Conservation (phyloP, 2,888 invertebrate genomes). For the Calephelis perditalis region DNA sequence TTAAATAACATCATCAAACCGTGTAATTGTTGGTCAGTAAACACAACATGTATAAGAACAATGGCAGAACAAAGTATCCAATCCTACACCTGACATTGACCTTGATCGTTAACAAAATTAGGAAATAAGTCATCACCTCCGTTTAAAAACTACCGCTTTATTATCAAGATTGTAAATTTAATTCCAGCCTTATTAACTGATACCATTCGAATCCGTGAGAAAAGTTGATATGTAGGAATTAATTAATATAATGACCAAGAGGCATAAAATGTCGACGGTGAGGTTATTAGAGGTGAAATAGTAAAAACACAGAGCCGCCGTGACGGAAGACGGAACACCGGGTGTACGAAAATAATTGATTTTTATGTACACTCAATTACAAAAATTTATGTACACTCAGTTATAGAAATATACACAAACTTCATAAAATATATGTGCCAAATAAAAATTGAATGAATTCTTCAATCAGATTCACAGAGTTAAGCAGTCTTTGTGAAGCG, state of each 20-base stretch:
- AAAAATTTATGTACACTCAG: not conserved
- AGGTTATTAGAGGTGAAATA: constrained; percentile 56
- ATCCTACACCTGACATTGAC: constrained; percentile 7
- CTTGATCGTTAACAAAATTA: constrained; percentile 9
- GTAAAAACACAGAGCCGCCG: constrained; percentile 1
- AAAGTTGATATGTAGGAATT: constrained; percentile 60
- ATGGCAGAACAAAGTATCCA: constrained; percentile 4
- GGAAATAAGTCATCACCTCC: constrained; percentile 16
- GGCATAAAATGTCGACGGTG: constrained; percentile 61
- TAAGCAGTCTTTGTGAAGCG: too few relatives aligned
- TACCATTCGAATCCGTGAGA: constrained; percentile 47
- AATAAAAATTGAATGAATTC: too few relatives aligned
- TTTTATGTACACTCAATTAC: not conserved
- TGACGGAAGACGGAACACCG: constrained; percentile 6
- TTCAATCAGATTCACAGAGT: too few relatives aligned
- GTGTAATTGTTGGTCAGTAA: not conserved
- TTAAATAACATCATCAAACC: not conserved
- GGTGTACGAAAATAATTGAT: not conserved
- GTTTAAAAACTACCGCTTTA: constrained; percentile 16
- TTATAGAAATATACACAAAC: too few relatives aligned
- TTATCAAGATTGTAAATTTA: constrained; percentile 19
- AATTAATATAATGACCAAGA: constrained; percentile 69
- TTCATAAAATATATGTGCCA: too few relatives aligned
- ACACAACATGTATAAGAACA: not conserved
- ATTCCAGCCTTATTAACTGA: constrained; percentile 13